Base-by-base conservation (phyloP, 2,888 invertebrate genomes). In the Ochropleura leucogaster region DNA sequence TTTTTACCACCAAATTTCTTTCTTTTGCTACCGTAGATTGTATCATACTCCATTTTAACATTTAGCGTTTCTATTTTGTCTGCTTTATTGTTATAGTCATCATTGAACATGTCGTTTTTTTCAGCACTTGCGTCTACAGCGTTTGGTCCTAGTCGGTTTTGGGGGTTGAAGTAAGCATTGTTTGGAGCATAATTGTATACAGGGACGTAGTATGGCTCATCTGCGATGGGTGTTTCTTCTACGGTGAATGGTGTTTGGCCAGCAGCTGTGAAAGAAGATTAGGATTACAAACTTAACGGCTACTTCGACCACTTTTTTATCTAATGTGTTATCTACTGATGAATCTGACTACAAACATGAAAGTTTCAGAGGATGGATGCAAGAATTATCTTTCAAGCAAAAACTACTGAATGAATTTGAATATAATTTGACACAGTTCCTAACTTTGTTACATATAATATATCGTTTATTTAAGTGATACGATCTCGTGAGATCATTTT, bases 101-200 rank as follows among this genome's bases (percentile, higher is more conserved):
- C 51, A 10, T 49, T 60, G 7, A 60, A 14, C 3, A 63, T 8
- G 16, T 4, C 16, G 40, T 71, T 12, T 16, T 53, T 59, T 55
- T 47, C 68, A 9, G 6, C 8, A 16, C 44, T 60, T 7, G 42
- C 66, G 9, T 88, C 85, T 5, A 71, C 74, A 18, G 75, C 67
- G 53, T 92, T 91, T 0, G 92, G 92, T 20, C 92, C 93, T 14
- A 89, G 88, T 42, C 89, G 88, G 74, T 94, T 94, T 16, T 88
- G 72, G 8, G 94, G 87, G 68, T 92, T 92, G 53, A 89, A 94
- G 76, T 92, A 90, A 3, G 93, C 94, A 55, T 92, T 89, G 10
- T 90, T 81, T 1, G 94, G 91, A 81, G 88, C 82, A 79, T 89
- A 91, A 69, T 89, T 88, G 47, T 90, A 89, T 14, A 89, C 70